A percentile compares a stretch with the other conserved stretches of the same genome.
These are phyloP conservation scores for Caradrina clavipalpis DNA, from an alignment of 2,888 invertebrate species.

Conservation along the genomic window DNA sequence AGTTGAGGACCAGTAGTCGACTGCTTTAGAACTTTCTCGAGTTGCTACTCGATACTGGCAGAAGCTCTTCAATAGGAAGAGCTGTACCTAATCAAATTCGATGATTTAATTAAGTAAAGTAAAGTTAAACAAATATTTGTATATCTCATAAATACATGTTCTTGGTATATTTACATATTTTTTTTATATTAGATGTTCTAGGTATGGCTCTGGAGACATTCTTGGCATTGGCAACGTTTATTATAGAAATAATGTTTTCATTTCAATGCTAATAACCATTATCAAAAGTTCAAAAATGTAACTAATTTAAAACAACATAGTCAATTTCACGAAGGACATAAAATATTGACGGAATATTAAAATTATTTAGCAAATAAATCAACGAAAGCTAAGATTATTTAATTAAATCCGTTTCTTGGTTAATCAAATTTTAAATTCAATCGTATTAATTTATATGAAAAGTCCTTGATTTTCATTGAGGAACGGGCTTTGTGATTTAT, in stretches of 20 bases:
- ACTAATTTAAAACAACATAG: not conserved
- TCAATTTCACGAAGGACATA: not conserved
- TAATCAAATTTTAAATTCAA: constrained; percentile 30
- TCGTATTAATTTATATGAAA: constrained; percentile 17
- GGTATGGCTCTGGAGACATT: too few relatives aligned
- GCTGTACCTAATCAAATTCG: constrained; percentile 28
- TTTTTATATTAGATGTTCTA: too few relatives aligned
- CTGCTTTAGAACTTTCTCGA: constrained; percentile 46
- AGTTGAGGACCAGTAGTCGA: constrained; percentile 26
- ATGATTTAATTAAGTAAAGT: not conserved
- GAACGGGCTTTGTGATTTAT: constrained; percentile 6
- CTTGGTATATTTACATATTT: too few relatives aligned
- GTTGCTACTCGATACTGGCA: constrained; percentile 31
- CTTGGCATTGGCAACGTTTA: too few relatives aligned
- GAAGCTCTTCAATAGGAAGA: constrained; percentile 16
- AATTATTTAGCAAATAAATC: constrained; percentile 19
- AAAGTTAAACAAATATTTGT: too few relatives aligned
- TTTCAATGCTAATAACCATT: not conserved
- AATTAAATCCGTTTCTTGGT: constrained; percentile 28
- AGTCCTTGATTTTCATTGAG: constrained; percentile 9
- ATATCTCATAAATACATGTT: too few relatives aligned
- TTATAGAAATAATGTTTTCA: too few relatives aligned
- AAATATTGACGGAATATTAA: constrained; percentile 5
- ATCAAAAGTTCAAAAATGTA: not conserved
- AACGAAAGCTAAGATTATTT: constrained; percentile 11